Evolutionary conservation across 2,797 vertebrate species (phyloP), one percentile per base, ranked within the genome.

Genomic region (Okamejei kenojei): DNA sequence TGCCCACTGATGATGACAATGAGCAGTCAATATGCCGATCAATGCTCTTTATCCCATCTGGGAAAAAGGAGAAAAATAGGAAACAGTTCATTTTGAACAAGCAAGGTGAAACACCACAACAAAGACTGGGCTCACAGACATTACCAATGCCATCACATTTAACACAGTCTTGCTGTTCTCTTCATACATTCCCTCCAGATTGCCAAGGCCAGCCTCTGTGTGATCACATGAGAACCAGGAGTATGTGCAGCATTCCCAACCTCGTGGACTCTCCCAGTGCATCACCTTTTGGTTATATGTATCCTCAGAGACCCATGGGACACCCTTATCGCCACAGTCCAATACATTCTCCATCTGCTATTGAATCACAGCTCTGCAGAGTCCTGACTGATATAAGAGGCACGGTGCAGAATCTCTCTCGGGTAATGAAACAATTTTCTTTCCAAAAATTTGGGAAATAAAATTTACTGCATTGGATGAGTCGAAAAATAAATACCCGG

Each of bases 311-410:
- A 73, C 95, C 10, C 95, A 45, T 96, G 0, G 71, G 97, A 96
- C 91, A 92, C 35, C 23, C 23, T 19, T 92, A 92, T 95, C 95
- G 23, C 94, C 95, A 93, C 94, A 95, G 94, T 81, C 78, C 96
- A 7, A 15, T 78, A 86, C 96, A 95, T 93, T 94, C 97, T 0
- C 96, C 97, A 0, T 97, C 98, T 86, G 97, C 96, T 73, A 97
- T 98, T 0, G 98, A 99, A 95, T 98, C 98, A 98, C 98, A 99
- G 94, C 95, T 99, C 61, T 97, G 97, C 93, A 96, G 97, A 94
- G 98, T 99, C 45, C 96, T 99, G 29, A 98, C 99, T 0, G 98
- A 99, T 90, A 99, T 99, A 95, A 96, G 97, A 94, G 97, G 95
- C 94, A 98, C 98, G 0, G 96, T 99, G 93, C 98, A 98, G 94